Percentiles rank a stretch among this genome's conserved stretches.
Conservation (phyloP, 2,888 invertebrate genomes). For the Lasiommata megera region DNA sequence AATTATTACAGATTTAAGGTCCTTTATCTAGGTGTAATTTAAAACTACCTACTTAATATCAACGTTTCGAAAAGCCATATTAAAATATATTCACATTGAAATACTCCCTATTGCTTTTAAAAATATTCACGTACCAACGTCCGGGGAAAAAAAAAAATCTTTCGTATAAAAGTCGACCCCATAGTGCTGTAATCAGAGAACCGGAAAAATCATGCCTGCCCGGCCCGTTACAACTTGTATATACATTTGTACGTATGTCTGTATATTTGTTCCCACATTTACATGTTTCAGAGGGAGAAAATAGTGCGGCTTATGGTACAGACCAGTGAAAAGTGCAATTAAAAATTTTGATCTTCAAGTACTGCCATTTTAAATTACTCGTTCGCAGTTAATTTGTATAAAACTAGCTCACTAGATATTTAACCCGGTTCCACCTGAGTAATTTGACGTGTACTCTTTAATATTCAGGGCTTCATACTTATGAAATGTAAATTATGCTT, state of each 20-base stretch:
- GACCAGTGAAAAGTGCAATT: conserved; percentile 17
- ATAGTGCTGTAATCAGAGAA: conserved; percentile 33
- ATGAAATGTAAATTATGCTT: too few relatives aligned
- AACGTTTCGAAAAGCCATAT: neutral
- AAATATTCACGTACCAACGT: conserved; percentile 32
- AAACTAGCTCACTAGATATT: neutral
- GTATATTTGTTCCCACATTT: conserved; percentile 12
- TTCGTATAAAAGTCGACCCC: conserved; percentile 35
- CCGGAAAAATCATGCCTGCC: conserved; percentile 45
- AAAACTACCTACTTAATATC: neutral
- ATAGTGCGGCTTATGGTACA: conserved; percentile 8
- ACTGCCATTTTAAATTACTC: neutral
- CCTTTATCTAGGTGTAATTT: neutral
- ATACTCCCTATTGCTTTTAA: conserved; percentile 27
- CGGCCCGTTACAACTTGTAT: conserved; percentile 23
- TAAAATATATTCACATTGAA: conserved; percentile 21
- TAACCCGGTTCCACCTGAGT: neutral
- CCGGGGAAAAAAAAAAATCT: conserved; percentile 34
- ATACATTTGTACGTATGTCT: conserved; percentile 9
- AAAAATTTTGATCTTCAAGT: conserved; percentile 12
- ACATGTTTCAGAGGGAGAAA: conserved; percentile 18
- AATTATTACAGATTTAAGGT: neutral
- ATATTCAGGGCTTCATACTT: too few relatives aligned
- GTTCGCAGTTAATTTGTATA: conserved; percentile 4
- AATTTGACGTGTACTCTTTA: too few relatives aligned